phyloP scores from a whole-genome alignment of 2,888 invertebrate species.

The Flabesymbios commensalis region DNA sequence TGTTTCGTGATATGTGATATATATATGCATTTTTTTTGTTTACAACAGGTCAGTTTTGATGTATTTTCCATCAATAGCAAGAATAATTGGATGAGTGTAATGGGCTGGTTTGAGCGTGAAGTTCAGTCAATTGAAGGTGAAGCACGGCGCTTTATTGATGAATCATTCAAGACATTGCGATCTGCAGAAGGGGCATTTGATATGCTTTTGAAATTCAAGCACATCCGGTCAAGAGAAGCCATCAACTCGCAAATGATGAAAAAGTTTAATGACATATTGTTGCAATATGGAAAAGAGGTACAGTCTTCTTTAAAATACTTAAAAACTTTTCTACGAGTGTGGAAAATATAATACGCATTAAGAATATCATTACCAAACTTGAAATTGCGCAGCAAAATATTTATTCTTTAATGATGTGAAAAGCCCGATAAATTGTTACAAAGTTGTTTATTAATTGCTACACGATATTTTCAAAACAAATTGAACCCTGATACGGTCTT shows the following conservation, averaged over 20 bases:
- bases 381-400: too few relatives aligned
- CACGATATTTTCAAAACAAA: too few relatives aligned
- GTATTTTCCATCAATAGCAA: slow-evolving; percentile 78
- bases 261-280: slow-evolving; percentile 83
- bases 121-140: slow-evolving; percentile 76
- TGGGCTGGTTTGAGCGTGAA: slow-evolving; percentile 77
- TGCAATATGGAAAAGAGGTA: slow-evolving; percentile 84
- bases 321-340: background rate
- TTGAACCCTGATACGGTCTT: too few relatives aligned
- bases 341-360: background rate
- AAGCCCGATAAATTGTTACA: too few relatives aligned
- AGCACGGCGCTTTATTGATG: slow-evolving; percentile 82
- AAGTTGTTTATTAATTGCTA: too few relatives aligned
- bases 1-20: too few relatives aligned
- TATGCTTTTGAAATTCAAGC: slow-evolving; percentile 78
- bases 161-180: slow-evolving; percentile 79
- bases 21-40: background rate
- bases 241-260: slow-evolving; percentile 75
- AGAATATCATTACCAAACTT: background rate
- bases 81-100: slow-evolving; percentile 84
- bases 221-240: slow-evolving; percentile 75
- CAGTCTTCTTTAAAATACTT: slow-evolving; percentile 33
- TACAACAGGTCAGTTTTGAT: slow-evolving; percentile 77
- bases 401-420: too few relatives aligned
- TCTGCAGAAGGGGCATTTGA: slow-evolving; percentile 81